A percentile compares a stretch with the other conserved stretches of the same genome.
Conservation (phyloP, 2,113 vertebrate species). For the Saccopteryx bilineata region DNA sequence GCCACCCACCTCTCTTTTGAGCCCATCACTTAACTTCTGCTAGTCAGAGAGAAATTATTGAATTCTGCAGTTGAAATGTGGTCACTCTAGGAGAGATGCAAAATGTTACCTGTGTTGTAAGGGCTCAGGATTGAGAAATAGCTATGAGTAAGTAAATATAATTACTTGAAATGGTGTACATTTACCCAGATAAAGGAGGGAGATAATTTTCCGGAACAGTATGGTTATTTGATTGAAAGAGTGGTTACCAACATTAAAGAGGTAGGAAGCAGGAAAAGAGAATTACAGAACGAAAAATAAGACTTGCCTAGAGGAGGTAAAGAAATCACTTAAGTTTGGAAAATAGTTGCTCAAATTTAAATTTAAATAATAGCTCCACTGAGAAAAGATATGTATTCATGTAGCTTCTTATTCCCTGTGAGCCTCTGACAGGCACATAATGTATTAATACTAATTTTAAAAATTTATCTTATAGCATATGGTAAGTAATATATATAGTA, state of each 20-base stretch:
- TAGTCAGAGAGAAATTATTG: constrained; percentile 15
- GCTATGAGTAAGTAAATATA: constrained; percentile 48
- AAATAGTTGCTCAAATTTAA: constrained; percentile 37
- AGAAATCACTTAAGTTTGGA: constrained; percentile 27
- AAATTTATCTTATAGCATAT: neutral
- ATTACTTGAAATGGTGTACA: constrained; percentile 26
- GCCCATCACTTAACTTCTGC: constrained; percentile 6
- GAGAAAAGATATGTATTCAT: neutral
- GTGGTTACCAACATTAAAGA: constrained; percentile 47
- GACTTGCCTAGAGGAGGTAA: neutral
- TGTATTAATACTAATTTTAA: constrained; percentile 30
- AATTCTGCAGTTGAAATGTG: neutral
- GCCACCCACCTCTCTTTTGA: neutral
- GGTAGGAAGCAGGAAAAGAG: neutral
- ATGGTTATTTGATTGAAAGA: constrained; percentile 49
- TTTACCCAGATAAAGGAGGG: constrained; percentile 67
- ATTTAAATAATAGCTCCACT: constrained; percentile 29
- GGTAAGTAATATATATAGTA: neutral
- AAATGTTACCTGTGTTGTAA: constrained; percentile 54
- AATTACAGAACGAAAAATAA: constrained; percentile 45
- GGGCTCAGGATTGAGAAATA: constrained; percentile 8
- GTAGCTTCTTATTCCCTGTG: neutral
- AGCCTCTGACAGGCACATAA: neutral
- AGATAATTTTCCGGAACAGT: constrained; percentile 31
- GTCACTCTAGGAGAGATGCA: constrained; percentile 40